phyloP scores from a whole-genome alignment of 2,797 vertebrate genomes.

The Heteromormyrus szaboi region DNA sequence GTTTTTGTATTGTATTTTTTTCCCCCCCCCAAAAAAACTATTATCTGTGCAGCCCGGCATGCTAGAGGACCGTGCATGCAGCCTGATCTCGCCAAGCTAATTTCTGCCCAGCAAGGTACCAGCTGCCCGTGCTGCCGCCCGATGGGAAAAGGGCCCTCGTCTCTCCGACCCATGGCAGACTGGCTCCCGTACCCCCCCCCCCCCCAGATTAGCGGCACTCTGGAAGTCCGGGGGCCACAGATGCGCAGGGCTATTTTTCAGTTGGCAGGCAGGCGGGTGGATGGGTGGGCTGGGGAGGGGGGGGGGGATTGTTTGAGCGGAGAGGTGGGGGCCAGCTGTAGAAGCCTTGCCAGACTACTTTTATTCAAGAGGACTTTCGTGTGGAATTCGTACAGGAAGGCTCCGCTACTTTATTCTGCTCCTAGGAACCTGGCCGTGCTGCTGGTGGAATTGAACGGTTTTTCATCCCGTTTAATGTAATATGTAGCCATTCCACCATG shows the following conservation, averaged over 20 bases:
- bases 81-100: background rate
- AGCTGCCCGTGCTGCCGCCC: background rate
- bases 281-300: conserved; percentile 8
- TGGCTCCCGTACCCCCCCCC: background rate
- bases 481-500: background rate
- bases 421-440: background rate
- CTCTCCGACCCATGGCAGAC: background rate
- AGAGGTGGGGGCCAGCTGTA: conserved; percentile 19
- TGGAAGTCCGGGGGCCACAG: background rate
- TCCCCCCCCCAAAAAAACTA: background rate
- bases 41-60: background rate
- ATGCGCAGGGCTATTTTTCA: background rate
- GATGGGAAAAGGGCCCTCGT: background rate
- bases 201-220: background rate
- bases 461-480: background rate
- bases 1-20: background rate
- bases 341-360: conserved; percentile 26
- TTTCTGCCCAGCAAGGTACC: background rate
- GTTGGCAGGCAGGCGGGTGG: conserved; percentile 34
- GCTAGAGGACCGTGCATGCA: background rate
- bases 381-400: background rate
- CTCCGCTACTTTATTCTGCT: conserved; percentile 8
- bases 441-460: background rate
- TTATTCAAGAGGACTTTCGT: conserved; percentile 14
- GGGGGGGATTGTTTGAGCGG: conserved; percentile 31